Conservation (phyloP, 1,140 invertebrate genomes). For the Pantala flavescens region DNA sequence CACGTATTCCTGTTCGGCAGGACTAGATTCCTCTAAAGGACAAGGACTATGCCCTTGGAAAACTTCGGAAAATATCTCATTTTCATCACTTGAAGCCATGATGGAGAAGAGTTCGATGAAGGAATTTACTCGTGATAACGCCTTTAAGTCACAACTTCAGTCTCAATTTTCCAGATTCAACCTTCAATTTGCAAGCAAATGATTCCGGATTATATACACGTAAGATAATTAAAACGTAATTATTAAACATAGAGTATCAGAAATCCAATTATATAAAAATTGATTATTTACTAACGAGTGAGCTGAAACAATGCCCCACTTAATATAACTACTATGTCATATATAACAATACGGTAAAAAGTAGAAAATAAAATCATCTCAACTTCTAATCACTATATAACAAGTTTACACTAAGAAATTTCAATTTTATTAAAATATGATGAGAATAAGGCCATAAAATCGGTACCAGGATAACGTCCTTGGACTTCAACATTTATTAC, state of each 20-base stretch:
- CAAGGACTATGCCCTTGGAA: slow-evolving; percentile 29
- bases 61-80: slow-evolving; percentile 29
- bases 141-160: slow-evolving; percentile 16
- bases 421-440: too few species aligned
- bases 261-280: not conserved
- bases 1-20: slow-evolving; percentile 22
- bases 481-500: not conserved
- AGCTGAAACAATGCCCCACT: not conserved
- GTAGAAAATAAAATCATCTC: not conserved
- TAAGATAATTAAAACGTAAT: not conserved
- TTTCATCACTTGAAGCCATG: slow-evolving; percentile 20
- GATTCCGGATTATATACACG: not conserved
- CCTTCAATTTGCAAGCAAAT: not conserved
- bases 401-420: too few species aligned
- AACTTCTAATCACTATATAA: too few species aligned
- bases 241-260: too few species aligned
- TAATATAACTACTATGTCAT: not conserved
- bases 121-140: not conserved
- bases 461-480: not conserved
- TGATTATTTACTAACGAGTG: not conserved
- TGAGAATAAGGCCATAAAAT: not conserved
- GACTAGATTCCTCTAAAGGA: slow-evolving; percentile 31
- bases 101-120: not conserved
- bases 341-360: not conserved
- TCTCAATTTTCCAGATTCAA: slow-evolving; percentile 14